Evolutionary conservation across 2,888 invertebrate species (phyloP), one percentile per base, ranked within the genome.

Genomic region (Limnephilus auricula): DNA sequence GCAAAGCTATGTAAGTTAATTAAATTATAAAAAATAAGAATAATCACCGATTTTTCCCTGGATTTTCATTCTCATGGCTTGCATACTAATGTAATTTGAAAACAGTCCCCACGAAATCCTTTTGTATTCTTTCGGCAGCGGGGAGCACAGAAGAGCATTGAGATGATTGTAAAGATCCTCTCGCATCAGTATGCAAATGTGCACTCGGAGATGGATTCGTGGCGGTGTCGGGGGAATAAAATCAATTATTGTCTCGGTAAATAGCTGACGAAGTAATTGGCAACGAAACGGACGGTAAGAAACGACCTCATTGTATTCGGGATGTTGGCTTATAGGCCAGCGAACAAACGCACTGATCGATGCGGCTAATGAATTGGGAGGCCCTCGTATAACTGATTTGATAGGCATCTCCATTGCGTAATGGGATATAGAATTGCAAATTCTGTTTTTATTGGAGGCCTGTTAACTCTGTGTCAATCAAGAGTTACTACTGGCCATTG

Each of bases 161-260:
- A 65, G 90, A 50, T 45, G 45, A 31, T 79, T 80, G 37, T 12
- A 65, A 65, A 30, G 92, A 90, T 92, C 65, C 80, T 40, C 89
- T 85, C 37, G 78, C 45, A 89, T 89, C 90, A 86, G 40, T 89
- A 92, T 91, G 92, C 91, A 92, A 91, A 92, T 91, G 31, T 84
- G 50, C 86, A 79, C 79, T 89, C 88, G 84, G 89, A 45, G 78
- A 86, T 34, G 78, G 89, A 92, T 80, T 89, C 78, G 86, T 83
- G 86, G 85, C 90, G 32, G 79, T 65, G 88, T 79, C 82, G 82
- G 40, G 50, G 78, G 89, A 92, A 92, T 92, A 90, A 92, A 92
- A 92, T 92, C 92, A 92, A 92, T 92, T 92, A 90, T 92, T 85
- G 92, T 92, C 92, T 88, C 32, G 32, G 91, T 91, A 89, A 89